These are phyloP conservation scores for Stratiomys singularior DNA, from an alignment of 2,888 invertebrate species.

Conservation along the genomic window DNA sequence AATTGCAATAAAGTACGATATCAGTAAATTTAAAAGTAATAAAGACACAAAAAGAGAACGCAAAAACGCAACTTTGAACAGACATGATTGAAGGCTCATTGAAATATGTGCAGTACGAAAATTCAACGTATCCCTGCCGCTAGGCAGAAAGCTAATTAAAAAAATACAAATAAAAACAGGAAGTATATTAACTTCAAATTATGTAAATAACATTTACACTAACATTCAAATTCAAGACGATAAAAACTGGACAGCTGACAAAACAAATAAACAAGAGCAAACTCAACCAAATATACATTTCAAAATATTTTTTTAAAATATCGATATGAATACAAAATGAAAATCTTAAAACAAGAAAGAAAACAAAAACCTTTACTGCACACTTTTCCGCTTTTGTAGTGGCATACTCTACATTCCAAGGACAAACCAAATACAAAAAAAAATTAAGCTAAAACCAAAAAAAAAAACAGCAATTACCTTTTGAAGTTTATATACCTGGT, in stretches of 20 bases:
- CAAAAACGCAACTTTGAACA: not conserved
- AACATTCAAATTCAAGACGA: not conserved
- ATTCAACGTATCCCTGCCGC: no score
- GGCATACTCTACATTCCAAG: not conserved
- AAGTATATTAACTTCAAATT: not conserved
- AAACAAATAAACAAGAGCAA: not conserved
- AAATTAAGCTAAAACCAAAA: not conserved
- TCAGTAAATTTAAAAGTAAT: not conserved
- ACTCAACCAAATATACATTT: not conserved
- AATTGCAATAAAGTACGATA: not conserved
- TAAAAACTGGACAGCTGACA: not conserved
- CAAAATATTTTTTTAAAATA: conserved; percentile 34
- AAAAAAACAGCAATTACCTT: conserved; percentile 27
- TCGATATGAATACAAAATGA: not conserved
- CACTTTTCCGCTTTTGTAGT: conserved; percentile 40
- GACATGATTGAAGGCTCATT: no score
- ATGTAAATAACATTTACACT: not conserved
- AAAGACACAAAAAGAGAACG: not conserved
- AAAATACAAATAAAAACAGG: no score
- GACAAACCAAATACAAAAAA: not conserved
- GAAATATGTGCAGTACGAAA: no score
- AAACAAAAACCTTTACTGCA: not conserved
- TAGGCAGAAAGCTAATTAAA: no score
- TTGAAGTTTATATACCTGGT: conserved; percentile 13
- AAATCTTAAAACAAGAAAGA: not conserved